A percentile compares a stretch with the other conserved stretches of the same genome.
These are phyloP conservation scores for Leucoptera coffeella DNA, from an alignment of 2,888 invertebrate species.

Conservation along the genomic window DNA sequence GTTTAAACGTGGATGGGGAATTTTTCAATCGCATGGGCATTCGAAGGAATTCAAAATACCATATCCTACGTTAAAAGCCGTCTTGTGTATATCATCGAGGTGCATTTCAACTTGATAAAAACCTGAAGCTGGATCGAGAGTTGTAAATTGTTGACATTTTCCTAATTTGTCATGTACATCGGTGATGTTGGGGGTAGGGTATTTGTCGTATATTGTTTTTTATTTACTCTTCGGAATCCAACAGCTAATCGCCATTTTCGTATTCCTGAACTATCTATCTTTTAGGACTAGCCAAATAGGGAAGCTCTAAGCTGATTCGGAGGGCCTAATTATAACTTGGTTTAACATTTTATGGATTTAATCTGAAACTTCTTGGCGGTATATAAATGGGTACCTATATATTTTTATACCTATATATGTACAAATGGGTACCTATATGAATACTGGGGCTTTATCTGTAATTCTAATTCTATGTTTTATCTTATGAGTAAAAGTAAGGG, in stretches of 20 bases:
- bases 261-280: conserved; percentile 8
- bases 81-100: conserved; percentile 9
- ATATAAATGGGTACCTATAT: conserved; percentile 7
- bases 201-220: conserved; percentile 9
- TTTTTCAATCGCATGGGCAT: conserved; percentile 12
- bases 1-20: conserved; percentile 11
- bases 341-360: conserved; percentile 2
- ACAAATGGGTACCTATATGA: no score
- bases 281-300: no score
- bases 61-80: conserved; percentile 11
- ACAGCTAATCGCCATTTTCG: conserved; percentile 9
- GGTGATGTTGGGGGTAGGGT: conserved; percentile 10
- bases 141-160: conserved; percentile 6
- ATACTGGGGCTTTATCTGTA: conserved; percentile 4
- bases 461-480: conserved; percentile 11
- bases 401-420: no score
- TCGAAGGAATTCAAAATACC: conserved; percentile 11
- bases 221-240: conserved; percentile 10
- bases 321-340: no score
- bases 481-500: conserved; percentile 7
- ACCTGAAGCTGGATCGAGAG: conserved; percentile 4
- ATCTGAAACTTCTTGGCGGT: conserved; percentile 5
- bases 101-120: conserved; percentile 5
- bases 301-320: no score
- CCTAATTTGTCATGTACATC: conserved; percentile 10